These are phyloP conservation scores for Drosophila sulfurigaster DNA, from an alignment of 1,140 invertebrate genomes.

Conservation along the genomic window DNA sequence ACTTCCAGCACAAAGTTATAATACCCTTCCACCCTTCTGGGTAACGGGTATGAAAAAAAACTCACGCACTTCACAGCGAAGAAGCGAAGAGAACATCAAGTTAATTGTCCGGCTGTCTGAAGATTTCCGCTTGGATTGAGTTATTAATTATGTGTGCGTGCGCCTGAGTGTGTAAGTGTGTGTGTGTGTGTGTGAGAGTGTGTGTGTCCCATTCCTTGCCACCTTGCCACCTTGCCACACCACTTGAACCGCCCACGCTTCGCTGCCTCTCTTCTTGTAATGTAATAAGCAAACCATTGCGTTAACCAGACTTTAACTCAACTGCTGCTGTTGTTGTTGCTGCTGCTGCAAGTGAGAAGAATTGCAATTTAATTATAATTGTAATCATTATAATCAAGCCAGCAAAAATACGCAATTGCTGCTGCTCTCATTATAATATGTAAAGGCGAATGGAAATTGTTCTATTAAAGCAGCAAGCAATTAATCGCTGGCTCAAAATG, in stretches of 20 bases:
- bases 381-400: slow-evolving; percentile 47
- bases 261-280: slow-evolving; percentile 33
- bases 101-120: slow-evolving; percentile 44
- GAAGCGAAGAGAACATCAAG: slow-evolving; percentile 19
- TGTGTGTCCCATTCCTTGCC: slow-evolving; percentile 24
- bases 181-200: too few species aligned
- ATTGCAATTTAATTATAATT: slow-evolving; percentile 78
- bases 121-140: slow-evolving; percentile 82
- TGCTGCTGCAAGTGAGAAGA: slow-evolving; percentile 71
- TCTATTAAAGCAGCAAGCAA: too few species aligned
- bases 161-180: too few species aligned
- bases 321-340: slow-evolving; percentile 15
- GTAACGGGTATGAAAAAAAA: not conserved
- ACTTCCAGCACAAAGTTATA: too few species aligned
- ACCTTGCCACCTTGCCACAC: too few species aligned
- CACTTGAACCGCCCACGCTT: slow-evolving; percentile 23
- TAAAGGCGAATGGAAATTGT: too few species aligned
- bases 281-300: slow-evolving; percentile 62
- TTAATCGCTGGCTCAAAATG: too few species aligned
- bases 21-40: too few species aligned
- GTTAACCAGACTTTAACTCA: slow-evolving; percentile 59
- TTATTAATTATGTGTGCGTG: slow-evolving; percentile 78
- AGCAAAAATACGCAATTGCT: slow-evolving; percentile 22
- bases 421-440: too few species aligned
- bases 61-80: slow-evolving; percentile 53